Conservation (phyloP, 2,888 invertebrate genomes). For the Eilema sororculum region DNA sequence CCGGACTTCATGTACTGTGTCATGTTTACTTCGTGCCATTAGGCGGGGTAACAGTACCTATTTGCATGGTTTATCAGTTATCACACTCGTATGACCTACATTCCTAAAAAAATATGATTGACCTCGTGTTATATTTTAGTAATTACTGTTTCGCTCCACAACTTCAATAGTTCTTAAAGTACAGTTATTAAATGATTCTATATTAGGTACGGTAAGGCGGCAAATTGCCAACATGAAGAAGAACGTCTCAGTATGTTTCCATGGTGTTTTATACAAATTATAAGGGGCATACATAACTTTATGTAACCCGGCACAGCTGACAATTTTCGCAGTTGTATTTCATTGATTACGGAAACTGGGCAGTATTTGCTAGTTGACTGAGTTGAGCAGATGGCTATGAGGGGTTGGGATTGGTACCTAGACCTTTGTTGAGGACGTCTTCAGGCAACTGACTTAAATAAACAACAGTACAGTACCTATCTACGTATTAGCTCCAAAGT, state of each 20-base stretch:
- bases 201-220: background rate
- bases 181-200: background rate
- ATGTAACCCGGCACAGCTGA: too few relatives aligned
- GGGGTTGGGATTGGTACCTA: too few relatives aligned
- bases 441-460: too few relatives aligned
- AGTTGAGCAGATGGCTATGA: too few relatives aligned
- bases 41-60: too few relatives aligned
- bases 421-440: too few relatives aligned
- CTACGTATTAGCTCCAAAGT: background rate
- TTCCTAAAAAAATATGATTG: background rate
- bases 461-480: too few relatives aligned
- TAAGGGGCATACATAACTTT: background rate
- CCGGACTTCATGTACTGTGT: too few relatives aligned
- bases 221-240: background rate
- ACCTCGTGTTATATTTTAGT: background rate
- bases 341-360: background rate
- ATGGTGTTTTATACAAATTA: background rate
- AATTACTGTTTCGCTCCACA: too few relatives aligned
- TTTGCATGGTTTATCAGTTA: too few relatives aligned
- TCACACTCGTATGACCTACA: background rate
- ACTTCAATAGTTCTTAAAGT: background rate
- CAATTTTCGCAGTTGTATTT: background rate
- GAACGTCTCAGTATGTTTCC: background rate
- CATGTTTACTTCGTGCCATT: too few relatives aligned
- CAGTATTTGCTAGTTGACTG: background rate